Base-by-base conservation (phyloP, 1,140 invertebrate genomes). In the Drosophila bipectinata region DNA sequence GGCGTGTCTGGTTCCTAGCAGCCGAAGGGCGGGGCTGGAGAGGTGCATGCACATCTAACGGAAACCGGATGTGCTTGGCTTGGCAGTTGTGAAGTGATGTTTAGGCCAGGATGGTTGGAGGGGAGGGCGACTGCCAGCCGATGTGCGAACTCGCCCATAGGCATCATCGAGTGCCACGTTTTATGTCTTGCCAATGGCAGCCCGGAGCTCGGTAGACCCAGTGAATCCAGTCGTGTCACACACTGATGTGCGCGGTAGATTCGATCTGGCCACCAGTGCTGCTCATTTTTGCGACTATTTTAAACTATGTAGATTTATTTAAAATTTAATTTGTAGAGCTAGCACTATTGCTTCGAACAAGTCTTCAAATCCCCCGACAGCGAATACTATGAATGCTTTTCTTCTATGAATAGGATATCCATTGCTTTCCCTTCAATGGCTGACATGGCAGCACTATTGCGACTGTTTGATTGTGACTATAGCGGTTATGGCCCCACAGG, bases 61-160 rank as follows among this genome's bases (percentile, higher is more conserved):
- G 83, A 88, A 88, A 83, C 83, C 77, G 83, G 83, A 88, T 89
- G 83, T 83, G 83, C 83, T 89, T 56, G 72, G 84, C 83, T 89
- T 88, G 84, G 84, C 83, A 83, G 84, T 83, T 83, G 71, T 88
- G 72, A 88, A 88, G 84, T 83, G 79, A 88, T 85, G 82, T 85
- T 85, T 85, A 72, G 82, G 62, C 78, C 78, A 78, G 58, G 58
- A 71, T 41, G 66, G 61, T 47, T 3, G 44, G 7, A 10, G 44
- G 2, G 9, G 18, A 56, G 32, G 55, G 66, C 49, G 44, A 9
- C 14, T 3, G 44, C 18, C 7, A 3, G 18, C 41, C 15, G 32
- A 71, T 64, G 82, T 87, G 72, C 77, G 69, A 87, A 87, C 62
- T 88, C 51, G 72, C 79, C 82, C 82, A 72, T 87, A 87, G 82